Base-by-base conservation (phyloP, 2,113 vertebrate genomes). In the Spizaetus ornatus region DNA sequence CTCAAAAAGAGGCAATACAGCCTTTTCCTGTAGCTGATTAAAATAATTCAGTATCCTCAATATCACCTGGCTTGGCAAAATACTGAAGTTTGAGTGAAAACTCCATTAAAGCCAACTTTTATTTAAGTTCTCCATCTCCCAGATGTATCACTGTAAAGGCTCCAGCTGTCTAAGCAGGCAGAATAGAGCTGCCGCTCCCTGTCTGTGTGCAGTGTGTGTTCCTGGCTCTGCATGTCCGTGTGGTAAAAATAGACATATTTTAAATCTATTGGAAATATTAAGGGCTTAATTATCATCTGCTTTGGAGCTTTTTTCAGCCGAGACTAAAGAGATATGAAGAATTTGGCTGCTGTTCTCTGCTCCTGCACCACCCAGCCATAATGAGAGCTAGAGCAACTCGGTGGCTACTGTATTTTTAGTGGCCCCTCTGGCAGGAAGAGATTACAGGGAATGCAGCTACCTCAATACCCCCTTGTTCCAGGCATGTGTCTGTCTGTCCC, bases 171-270 rank as follows among this genome's bases (percentile, higher is more conserved):
- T 36, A 48, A 76, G 86, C 86, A 93, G 47, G 70, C 85, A 65
- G 82, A 61, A 6, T 1, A 40, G 78, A 80, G 79, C 58, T 65
- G 87, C 84, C 4, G 13, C 71, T 94, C 90, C 82, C 86, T 59
- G 48, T 81, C 84, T 89, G 71, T 53, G 29, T 47, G 34, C 42
- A 71, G 66, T 34, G 6, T 53, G 63, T 70, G 31, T 52, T 93
- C 74, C 78, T 86, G 88, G 62, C 87, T 81, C 82, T 66, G 71
- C 34, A 2, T 32, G 43, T 34, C 38, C 3, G 8, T 20, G 55
- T 63, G 72, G 59, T 96, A 93, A 91, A 96, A 95, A 95, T 76
- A 96, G n/a, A 36, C 20, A 1, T 58, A 31, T 32, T 88, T 86
- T 29, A 58, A 62, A 73, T 55, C 50, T 67, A 63, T 50, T 83